Conservation (phyloP, 2,113 vertebrate genomes). For the Mellivora capensis region DNA sequence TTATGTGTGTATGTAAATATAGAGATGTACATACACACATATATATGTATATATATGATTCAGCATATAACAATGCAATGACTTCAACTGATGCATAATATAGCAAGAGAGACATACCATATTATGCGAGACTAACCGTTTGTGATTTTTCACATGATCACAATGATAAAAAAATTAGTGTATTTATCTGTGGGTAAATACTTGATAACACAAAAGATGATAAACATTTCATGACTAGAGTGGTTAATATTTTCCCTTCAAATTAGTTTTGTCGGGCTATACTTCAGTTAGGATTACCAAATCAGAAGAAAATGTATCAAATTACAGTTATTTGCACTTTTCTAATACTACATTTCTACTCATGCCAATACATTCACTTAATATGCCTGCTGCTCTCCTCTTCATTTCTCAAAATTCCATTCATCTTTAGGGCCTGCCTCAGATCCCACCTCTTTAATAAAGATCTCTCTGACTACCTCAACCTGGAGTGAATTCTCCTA, state of each 20-base stretch:
- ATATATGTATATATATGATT: not conserved
- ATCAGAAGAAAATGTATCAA: not conserved
- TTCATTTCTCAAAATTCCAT: slow-evolving; percentile 14
- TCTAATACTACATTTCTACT: not conserved
- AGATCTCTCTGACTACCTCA: not conserved
- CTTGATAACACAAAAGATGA: not conserved
- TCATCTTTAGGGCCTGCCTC: not conserved
- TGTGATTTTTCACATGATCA: not conserved
- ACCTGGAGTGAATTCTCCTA: slow-evolving; percentile 39
- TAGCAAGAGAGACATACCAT: not conserved
- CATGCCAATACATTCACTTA: not conserved
- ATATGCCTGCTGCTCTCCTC: not conserved
- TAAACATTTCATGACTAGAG: not conserved
- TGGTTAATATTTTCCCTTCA: slow-evolving; percentile 13
- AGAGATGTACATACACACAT: not conserved
- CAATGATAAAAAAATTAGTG: not conserved
- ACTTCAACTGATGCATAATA: not conserved
- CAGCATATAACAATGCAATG: not conserved
- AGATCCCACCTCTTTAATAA: slow-evolving; percentile 39
- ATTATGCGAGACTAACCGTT: not conserved
- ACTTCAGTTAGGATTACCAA: not conserved
- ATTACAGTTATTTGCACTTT: not conserved
- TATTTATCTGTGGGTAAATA: not conserved
- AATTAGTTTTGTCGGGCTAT: not conserved
- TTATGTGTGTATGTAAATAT: fast-evolving